Evolutionary conservation across 2,797 vertebrate species (phyloP).

Genomic region (Enteromius treurensis): DNA sequence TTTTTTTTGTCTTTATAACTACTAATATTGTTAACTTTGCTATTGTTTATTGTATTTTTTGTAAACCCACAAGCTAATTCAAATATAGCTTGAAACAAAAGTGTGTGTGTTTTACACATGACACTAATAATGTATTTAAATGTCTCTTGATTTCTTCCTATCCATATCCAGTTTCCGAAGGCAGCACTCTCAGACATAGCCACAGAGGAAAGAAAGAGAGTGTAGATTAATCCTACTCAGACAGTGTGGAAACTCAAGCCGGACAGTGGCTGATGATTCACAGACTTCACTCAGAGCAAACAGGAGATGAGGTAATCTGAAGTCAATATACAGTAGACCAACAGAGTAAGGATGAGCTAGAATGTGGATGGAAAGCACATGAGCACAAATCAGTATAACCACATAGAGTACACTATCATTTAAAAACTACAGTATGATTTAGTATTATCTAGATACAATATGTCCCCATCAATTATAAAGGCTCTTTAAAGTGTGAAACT

Average conservation of each 20-base stretch:
- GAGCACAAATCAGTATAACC: no score
- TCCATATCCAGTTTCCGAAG: conserved; percentile 2
- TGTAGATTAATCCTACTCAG: conserved; percentile 51
- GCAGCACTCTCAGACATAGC: neutral
- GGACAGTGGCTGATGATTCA: conserved; percentile 47
- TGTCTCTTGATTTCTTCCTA: conserved; percentile 15
- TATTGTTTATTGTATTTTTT: no score
- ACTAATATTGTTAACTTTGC: no score
- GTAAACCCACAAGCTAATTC: no score
- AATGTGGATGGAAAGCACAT: neutral
- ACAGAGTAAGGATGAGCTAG: conserved; percentile 50
- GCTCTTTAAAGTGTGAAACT: neutral
- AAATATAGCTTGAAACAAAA: neutral
- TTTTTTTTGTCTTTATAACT: no score
- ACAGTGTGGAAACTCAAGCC: conserved; percentile 24
- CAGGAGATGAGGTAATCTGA: conserved; percentile 45
- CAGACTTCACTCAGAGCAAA: conserved; percentile 46
- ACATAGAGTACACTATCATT: neutral
- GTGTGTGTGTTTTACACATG: neutral
- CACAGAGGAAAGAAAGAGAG: neutral
- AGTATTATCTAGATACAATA: neutral
- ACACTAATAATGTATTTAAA: neutral
- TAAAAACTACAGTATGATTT: neutral
- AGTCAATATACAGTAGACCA: conserved; percentile 44
- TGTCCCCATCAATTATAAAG: neutral